These are phyloP conservation scores for Bedellia somnulentella DNA, from an alignment of 2,888 invertebrate species.

Conservation along the genomic window DNA sequence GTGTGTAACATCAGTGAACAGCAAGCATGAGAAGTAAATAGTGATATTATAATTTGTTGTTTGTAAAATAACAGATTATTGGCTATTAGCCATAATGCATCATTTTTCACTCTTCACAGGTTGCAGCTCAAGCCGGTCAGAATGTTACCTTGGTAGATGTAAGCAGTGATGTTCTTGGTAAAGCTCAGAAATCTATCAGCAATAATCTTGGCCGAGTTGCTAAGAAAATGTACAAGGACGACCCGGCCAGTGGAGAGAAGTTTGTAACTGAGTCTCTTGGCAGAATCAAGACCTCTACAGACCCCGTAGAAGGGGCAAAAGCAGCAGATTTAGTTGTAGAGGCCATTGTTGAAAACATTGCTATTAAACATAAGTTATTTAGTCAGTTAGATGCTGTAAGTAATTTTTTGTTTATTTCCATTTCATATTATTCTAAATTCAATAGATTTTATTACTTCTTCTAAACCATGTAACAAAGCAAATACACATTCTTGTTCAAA, in stretches of 20 bases:
- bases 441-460: no score
- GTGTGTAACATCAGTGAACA: no score
- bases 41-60: no score
- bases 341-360: conserved; percentile 84
- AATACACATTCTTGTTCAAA: no score
- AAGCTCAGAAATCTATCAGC: conserved; percentile 71
- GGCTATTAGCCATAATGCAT: no score
- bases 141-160: conserved; percentile 81
- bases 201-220: conserved; percentile 74
- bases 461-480: no score
- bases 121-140: conserved; percentile 82
- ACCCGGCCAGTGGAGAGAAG: conserved; percentile 64
- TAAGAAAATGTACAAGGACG: conserved; percentile 74
- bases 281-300: conserved; percentile 65
- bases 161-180: conserved; percentile 69
- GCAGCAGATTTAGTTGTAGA: conserved; percentile 78
- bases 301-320: conserved; percentile 63
- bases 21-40: no score
- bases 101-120: no score
- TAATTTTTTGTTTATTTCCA: conserved; percentile 6
- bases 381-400: conserved; percentile 67
- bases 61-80: no score
- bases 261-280: conserved; percentile 67
- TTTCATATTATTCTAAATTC: no score
- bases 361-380: conserved; percentile 76